Evolutionary conservation across 1,140 invertebrate species (phyloP), one percentile per base, ranked within the genome.

Genomic region (Probaryconus sp.): DNA sequence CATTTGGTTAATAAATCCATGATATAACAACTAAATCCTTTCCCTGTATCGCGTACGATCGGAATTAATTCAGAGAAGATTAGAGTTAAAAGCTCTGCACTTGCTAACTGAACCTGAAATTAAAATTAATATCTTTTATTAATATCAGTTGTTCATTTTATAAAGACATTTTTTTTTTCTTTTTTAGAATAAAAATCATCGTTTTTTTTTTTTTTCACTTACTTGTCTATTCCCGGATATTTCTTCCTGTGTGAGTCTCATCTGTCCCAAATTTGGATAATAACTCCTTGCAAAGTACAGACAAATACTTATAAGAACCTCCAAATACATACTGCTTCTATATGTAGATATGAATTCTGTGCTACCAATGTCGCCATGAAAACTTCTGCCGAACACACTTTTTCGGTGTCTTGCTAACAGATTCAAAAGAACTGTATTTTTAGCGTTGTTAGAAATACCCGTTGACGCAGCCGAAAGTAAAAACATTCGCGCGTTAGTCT

Each of bases 41-140:
- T 92, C 0, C 92, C 93, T 82, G 93, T 95, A 73, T 95, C 94
- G 51, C 92, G 91, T n/a, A 96, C 93, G 17, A 97, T 92, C n/a
- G 90, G 89, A 21, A 93, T 92, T 3, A 97, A 81, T 79, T 96
- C 94, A 1, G 91, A 91, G 76, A 95, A 91, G 63, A 96, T 91
- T 18, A 94, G 85, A 1, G 92, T 93, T 14, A 97, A 86, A 26
- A 97, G 89, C 83, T 97, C 95, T 13, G 94, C 90, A 77, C 92
- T 92, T 38, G 93, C 89, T 43, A 95, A 88, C 81, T 96, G 94
- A 14, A 93, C 92, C 87, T 94, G 88, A 37, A 90, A 84, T 77
- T 21, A 50, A 78, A n/a, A n/a, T n/a, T n/a, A n/a, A n/a, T n/a
- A n/a, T n/a, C n/a, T n/a, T n/a, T n/a, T n/a, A n/a, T n/a, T n/a